These are phyloP conservation scores for Drosophila nigromelanica DNA, from an alignment of 1,140 invertebrate species.

Conservation along the genomic window DNA sequence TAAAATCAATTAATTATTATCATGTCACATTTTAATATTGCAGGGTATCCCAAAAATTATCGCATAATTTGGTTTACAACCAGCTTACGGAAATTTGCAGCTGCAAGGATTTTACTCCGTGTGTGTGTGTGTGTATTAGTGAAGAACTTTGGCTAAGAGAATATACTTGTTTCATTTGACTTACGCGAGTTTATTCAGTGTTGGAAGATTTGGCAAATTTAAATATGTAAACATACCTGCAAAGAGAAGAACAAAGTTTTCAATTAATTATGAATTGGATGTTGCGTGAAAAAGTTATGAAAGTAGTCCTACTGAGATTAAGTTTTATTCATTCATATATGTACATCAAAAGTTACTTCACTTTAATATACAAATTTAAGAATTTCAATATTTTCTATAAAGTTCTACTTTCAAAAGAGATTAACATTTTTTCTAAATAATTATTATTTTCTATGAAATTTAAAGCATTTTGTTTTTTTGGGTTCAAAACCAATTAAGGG, in stretches of 20 bases:
- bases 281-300: too few relatives aligned
- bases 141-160: not conserved
- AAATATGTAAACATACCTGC: slow-evolving; percentile 54
- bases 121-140: not conserved
- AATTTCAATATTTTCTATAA: too few relatives aligned
- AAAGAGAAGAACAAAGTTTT: slow-evolving; percentile 33
- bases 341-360: too few relatives aligned
- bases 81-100: slow-evolving; percentile 4
- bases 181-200: slow-evolving; percentile 20
- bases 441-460: too few relatives aligned
- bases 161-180: slow-evolving; percentile 2
- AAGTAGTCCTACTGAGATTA: not conserved
- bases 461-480: too few relatives aligned
- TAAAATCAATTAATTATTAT: not conserved
- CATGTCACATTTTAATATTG: not conserved
- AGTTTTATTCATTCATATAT: not conserved
- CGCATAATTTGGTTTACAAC: not conserved
- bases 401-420: too few relatives aligned
- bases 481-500: too few relatives aligned
- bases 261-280: not conserved
- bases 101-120: not conserved
- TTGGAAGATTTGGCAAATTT: not conserved
- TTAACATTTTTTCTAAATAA: too few relatives aligned
- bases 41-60: not conserved
- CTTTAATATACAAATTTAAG: too few relatives aligned